A percentile compares a stretch with the other conserved stretches of the same genome.
Conservation (phyloP, 2,113 vertebrate species). For the Trichechus manatus region DNA sequence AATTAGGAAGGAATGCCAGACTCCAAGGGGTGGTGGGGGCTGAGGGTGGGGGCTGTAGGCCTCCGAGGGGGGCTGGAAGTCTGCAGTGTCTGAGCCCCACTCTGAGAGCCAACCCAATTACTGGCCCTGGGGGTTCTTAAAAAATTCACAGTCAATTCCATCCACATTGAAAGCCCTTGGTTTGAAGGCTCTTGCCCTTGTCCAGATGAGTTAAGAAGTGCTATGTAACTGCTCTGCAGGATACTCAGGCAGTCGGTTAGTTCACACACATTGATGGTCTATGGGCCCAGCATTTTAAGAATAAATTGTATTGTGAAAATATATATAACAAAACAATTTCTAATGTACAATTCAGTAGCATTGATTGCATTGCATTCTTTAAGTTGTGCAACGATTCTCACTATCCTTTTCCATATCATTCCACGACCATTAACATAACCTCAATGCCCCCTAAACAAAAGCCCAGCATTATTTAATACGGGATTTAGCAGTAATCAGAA, state of each 20-base stretch:
- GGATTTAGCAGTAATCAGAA: not conserved
- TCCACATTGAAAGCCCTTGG: not conserved
- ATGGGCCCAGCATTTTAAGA: not conserved
- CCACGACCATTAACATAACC: not conserved
- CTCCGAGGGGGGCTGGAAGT: not conserved
- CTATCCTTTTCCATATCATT: not conserved
- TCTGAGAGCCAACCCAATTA: not conserved
- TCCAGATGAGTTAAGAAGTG: not conserved
- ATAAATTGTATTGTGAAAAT: not conserved
- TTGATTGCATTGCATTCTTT: not conserved
- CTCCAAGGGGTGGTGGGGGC: too few relatives aligned
- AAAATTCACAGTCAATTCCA: not conserved
- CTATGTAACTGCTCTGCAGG: rapidly evolving
- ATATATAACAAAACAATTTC: not conserved
- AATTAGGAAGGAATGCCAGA: not conserved
- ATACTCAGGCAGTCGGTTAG: not conserved
- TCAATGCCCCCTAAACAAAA: not conserved
- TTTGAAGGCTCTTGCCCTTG: not conserved
- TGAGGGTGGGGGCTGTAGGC: not conserved
- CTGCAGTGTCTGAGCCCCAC: not conserved
- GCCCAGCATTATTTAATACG: not conserved
- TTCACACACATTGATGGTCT: rapidly evolving
- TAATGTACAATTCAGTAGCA: not conserved
- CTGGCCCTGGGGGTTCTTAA: not conserved
- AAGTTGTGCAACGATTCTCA: not conserved